phyloP scores from a whole-genome alignment of 2,113 vertebrate species.

The Amblyornis subalaris region DNA sequence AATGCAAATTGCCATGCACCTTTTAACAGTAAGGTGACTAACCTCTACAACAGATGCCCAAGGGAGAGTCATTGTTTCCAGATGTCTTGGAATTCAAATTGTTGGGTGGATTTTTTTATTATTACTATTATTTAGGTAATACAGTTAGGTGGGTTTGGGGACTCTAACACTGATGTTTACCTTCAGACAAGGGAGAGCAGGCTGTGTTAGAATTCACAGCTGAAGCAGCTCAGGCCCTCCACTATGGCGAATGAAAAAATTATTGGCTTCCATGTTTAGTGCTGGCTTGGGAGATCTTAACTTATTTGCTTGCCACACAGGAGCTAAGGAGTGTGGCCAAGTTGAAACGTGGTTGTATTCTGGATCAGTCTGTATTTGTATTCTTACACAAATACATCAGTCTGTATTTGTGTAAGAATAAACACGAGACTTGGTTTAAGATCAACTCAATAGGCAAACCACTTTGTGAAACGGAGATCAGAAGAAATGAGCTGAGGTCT shows the following conservation, averaged over 20 bases:
- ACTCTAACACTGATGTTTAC: not conserved
- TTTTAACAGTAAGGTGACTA: not conserved
- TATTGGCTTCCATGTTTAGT: not conserved
- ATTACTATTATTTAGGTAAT: not conserved
- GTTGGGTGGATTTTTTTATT: not conserved
- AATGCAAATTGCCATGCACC: not conserved
- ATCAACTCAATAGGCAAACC: not conserved
- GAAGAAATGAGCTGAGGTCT: not conserved
- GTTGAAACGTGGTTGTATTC: not conserved
- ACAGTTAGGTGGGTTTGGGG: not conserved
- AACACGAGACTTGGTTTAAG: rapidly evolving
- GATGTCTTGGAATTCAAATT: not conserved
- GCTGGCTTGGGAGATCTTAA: not conserved
- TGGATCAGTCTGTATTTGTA: not conserved
- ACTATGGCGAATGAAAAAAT: not conserved
- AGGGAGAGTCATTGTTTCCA: not conserved
- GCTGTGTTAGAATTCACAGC: not conserved
- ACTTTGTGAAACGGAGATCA: not conserved
- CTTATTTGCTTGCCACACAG: not conserved
- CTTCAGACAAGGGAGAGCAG: not conserved
- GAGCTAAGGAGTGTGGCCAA: not conserved
- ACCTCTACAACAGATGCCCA: not conserved
- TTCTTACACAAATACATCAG: no score
- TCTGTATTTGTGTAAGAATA: not conserved
- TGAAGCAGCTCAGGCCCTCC: not conserved